phyloP scores from a whole-genome alignment of 64 coral and sea anemone genomes.

The Stichodactyla helianthus region DNA sequence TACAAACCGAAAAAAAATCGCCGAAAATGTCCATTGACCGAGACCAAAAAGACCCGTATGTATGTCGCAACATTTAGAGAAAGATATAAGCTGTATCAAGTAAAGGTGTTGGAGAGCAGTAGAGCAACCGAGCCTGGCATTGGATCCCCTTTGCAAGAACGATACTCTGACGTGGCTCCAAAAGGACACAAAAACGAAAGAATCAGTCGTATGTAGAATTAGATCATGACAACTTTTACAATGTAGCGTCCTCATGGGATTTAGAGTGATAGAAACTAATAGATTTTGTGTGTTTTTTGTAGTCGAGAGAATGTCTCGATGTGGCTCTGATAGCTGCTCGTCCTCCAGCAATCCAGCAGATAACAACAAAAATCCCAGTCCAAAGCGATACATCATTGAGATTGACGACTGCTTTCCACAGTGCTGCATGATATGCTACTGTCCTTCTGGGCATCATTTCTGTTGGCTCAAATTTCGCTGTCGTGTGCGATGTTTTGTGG shows the following conservation, averaged over 20 bases:
- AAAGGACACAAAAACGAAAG: background rate
- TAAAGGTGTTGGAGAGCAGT: constrained; percentile 51
- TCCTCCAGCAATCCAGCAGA: background rate
- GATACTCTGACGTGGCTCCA: background rate
- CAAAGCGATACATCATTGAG: constrained; percentile 48
- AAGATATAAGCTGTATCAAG: constrained; percentile 58
- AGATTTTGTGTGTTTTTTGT: background rate
- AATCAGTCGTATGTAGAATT: background rate
- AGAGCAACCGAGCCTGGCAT: constrained; percentile 15
- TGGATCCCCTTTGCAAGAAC: constrained; percentile 10
- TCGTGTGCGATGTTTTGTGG: constrained; percentile 71
- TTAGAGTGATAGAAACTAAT: background rate
- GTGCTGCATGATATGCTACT: constrained; percentile 40
- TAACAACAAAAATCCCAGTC: constrained; percentile 5
- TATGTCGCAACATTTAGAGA: constrained; percentile 61
- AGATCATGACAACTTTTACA: background rate
- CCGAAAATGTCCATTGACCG: constrained; percentile 20
- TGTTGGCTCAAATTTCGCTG: constrained; percentile 62
- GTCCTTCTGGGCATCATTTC: constrained; percentile 15
- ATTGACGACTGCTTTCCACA: constrained; percentile 77
- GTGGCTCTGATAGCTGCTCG: background rate
- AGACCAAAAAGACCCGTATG: constrained; percentile 55
- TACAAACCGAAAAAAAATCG: background rate
- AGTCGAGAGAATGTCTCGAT: constrained; percentile 17
- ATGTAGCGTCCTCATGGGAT: background rate